Evolutionary conservation across 2,113 vertebrate genomes (phyloP), one percentile per base, ranked within the genome.

Genomic region (Podilymbus podiceps): DNA sequence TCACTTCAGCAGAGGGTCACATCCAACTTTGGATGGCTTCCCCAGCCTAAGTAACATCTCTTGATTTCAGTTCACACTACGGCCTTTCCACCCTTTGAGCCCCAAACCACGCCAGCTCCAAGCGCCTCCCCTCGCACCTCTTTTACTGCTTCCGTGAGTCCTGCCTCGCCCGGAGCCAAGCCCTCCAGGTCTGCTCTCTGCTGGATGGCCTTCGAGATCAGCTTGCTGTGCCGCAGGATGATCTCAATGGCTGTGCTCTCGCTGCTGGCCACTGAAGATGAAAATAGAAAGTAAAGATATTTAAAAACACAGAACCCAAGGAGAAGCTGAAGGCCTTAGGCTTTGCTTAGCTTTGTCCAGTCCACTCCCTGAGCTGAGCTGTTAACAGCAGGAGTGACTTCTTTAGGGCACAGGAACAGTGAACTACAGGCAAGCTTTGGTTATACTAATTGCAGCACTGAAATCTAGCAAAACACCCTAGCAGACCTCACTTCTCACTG

Each of bases 181-280:
- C 40, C 46, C 42, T 87, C 72, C 40, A 91, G 59, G 15, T 93
- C 92, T 2, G 7, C 35, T 53, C 78, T 88, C 77, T 95, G 92
- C 17, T 95, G 90, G 68, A 98, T 89, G 50, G 96, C 95, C 77
- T 98, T 97, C 0, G 55, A 89, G 79, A 98, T 97, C 85, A 98
- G 64, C 24, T 90, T 91, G 88, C 73, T 93, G 78, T 98, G 98
- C 68, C 53, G 67, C 69, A 97, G 93, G 71, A 98, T 55, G 52
- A 97, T 90, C 82, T 98, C 97, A 12, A 97, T 80, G 64, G 96
- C 97, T 62, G 95, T 81, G 56, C 83, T 96, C 85, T 98, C 97
- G 1, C 90, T 97, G 86, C 89, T 81, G 68, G 90, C 80, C 85
- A 98, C 98, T 98, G 95, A 84, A 82, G 87, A 89, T 73, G 53